Conservation (phyloP, 2,113 vertebrate genomes). For the Cygnus buccinator region DNA sequence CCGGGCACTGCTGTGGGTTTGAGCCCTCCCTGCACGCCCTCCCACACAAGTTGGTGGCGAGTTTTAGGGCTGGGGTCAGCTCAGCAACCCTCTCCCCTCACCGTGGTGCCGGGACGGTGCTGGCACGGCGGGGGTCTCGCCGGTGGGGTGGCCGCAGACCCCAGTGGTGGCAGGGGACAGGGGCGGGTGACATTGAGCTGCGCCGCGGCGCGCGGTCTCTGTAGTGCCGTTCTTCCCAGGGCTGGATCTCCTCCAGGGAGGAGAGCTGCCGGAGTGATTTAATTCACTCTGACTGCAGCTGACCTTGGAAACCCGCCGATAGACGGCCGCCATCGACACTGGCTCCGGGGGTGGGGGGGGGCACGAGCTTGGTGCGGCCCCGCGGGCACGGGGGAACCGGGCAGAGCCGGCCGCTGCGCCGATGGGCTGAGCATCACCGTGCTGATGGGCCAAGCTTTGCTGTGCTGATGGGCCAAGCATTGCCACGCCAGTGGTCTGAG, state of each 20-base stretch:
- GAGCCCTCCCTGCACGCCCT: neutral
- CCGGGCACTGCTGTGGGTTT: neutral
- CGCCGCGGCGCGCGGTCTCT: slow-evolving; percentile 2
- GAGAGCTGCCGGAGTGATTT: slow-evolving; percentile 79
- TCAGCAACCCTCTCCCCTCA: neutral
- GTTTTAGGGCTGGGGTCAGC: neutral
- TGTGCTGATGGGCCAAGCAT: too few relatives aligned
- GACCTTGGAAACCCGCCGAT: slow-evolving; percentile 84
- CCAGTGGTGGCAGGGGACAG: neutral
- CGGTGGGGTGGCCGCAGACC: too few relatives aligned
- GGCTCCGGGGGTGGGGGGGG: neutral
- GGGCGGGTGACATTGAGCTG: slow-evolving; percentile 41
- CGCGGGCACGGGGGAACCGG: too few relatives aligned
- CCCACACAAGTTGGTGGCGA: rapidly evolving
- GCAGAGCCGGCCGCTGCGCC: too few relatives aligned
- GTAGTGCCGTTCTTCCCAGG: slow-evolving; percentile 28
- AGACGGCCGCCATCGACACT: slow-evolving; percentile 1
- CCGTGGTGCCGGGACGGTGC: too few relatives aligned
- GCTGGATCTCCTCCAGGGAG: slow-evolving; percentile 79
- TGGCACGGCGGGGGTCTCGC: too few relatives aligned
- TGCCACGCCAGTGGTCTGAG: too few relatives aligned
- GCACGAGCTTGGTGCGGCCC: too few relatives aligned
- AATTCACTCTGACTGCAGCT: slow-evolving; percentile 85
- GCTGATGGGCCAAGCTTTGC: too few relatives aligned
- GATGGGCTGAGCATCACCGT: too few relatives aligned